Evolutionary conservation across 2,888 invertebrate genomes (phyloP).

Genomic region (Pardosa pseudoannulata): DNA sequence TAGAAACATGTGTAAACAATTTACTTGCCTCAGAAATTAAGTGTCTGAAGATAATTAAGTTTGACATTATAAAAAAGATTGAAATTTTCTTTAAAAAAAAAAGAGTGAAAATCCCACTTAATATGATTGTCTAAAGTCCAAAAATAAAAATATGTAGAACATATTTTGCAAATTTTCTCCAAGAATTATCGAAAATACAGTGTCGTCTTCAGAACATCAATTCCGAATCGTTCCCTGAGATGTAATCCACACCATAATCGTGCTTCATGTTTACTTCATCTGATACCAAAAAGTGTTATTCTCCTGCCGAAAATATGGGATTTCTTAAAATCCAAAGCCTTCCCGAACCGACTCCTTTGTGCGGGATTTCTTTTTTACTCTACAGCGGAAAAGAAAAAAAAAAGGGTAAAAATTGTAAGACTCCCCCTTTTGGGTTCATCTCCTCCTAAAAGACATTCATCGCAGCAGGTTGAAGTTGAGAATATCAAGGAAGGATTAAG

Average conservation of each 20-base stretch:
- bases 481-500: constrained; percentile 68
- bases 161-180: background rate
- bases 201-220: background rate
- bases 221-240: constrained; percentile 24
- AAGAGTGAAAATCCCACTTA: no score
- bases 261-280: constrained; percentile 25
- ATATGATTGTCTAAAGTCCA: no score
- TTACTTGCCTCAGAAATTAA: no score
- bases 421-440: constrained; percentile 38
- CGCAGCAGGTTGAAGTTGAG: constrained; percentile 54
- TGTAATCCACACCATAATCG: constrained; percentile 14
- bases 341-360: constrained; percentile 5
- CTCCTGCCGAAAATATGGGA: background rate
- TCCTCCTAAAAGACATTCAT: constrained; percentile 59
- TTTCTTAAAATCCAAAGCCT: constrained; percentile 17
- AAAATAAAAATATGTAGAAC: background rate
- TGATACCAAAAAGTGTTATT: constrained; percentile 12
- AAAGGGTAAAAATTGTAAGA: constrained; percentile 44
- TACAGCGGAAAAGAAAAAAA: constrained; percentile 18
- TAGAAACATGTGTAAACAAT: no score
- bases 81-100: no score
- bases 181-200: background rate
- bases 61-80: no score
- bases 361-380: background rate
- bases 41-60: no score